Percentiles rank a stretch among this genome's conserved stretches.
These are phyloP conservation scores for Asteroscopus sphinx DNA, from an alignment of 2,888 invertebrate species.

Conservation along the genomic window DNA sequence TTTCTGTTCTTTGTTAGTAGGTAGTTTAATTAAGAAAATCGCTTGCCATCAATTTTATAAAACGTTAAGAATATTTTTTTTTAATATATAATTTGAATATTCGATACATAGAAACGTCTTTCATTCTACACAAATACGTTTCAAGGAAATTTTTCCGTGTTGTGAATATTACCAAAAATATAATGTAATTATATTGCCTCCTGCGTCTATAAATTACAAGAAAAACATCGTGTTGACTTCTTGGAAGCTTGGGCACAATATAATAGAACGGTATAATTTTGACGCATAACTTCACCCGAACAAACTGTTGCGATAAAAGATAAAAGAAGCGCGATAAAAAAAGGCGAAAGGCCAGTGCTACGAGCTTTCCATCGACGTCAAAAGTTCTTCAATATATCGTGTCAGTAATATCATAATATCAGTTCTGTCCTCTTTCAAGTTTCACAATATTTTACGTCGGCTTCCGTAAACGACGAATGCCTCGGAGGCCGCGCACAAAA, in stretches of 20 bases:
- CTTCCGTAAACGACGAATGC: constrained; percentile 80
- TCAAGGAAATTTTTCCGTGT: too few species aligned
- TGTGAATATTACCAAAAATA: neutral
- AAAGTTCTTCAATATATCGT: constrained; percentile 79
- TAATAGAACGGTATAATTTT: constrained; percentile 48
- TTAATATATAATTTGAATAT: neutral
- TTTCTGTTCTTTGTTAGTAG: too few species aligned
- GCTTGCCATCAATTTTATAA: too few species aligned
- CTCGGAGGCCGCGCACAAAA: constrained; percentile 82
- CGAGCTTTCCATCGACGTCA: constrained; percentile 64
- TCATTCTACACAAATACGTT: too few species aligned
- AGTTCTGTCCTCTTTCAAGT: constrained; percentile 80
- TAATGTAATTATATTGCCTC: constrained; percentile 9
- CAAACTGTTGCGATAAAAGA: constrained; percentile 61
- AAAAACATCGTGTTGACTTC: constrained; percentile 36
- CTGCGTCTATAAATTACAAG: constrained; percentile 14
- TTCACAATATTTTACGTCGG: constrained; percentile 84
- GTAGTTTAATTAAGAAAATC: too few species aligned
- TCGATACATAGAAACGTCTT: neutral
- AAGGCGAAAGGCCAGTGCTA: constrained; percentile 58
- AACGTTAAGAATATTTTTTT: neutral
- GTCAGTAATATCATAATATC: constrained; percentile 82
- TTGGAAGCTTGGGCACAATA: constrained; percentile 47
- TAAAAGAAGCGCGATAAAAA: constrained; percentile 69
- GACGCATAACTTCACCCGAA: constrained; percentile 42